These are phyloP conservation scores for Scyliorhinus canicula DNA, from an alignment of 2,797 vertebrate genomes.

Conservation along the genomic window DNA sequence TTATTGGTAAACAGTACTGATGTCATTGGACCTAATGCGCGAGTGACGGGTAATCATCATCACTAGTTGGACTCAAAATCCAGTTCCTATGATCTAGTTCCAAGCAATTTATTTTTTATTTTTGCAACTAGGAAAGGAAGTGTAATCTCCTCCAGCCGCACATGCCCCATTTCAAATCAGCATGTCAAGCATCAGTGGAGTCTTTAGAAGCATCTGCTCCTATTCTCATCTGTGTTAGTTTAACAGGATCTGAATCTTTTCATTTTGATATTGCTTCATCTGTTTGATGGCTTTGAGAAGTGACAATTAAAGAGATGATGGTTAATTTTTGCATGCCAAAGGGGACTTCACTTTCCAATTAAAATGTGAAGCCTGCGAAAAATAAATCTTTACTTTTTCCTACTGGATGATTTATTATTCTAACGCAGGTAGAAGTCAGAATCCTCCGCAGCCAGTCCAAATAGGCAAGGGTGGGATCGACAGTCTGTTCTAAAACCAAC, in stretches of 20 bases:
- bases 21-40: neutral
- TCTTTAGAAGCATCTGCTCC: neutral
- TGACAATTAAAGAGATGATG: neutral
- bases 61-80: neutral
- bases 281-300: neutral
- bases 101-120: neutral
- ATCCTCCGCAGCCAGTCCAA: neutral
- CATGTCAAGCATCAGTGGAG: no score
- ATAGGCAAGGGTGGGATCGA: neutral
- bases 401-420: neutral
- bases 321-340: neutral
- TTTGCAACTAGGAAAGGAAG: neutral
- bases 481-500: neutral
- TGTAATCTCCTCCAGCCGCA: neutral
- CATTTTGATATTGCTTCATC: neutral
- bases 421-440: neutral
- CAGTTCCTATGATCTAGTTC: neutral
- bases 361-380: neutral
- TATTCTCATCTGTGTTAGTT: neutral
- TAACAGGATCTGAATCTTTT: neutral
- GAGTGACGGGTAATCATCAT: neutral
- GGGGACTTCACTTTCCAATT: neutral
- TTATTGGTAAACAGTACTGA: neutral
- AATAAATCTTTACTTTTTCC: constrained; percentile 7
- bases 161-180: neutral